Evolutionary conservation across 2,797 vertebrate species (phyloP), one percentile per base, ranked within the genome.

Genomic region (Orientallactaga sibirica): DNA sequence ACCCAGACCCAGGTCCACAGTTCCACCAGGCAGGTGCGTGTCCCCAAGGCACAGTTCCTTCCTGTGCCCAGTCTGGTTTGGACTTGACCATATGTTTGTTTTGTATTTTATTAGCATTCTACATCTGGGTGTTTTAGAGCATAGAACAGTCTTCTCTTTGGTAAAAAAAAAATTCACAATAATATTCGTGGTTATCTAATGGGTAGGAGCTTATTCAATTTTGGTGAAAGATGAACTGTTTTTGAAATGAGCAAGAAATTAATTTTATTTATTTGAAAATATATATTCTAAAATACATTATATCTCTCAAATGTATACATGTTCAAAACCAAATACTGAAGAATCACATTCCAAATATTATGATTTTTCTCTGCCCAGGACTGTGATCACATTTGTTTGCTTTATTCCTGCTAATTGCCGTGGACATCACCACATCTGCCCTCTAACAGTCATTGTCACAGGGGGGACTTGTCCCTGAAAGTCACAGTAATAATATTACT

Each of bases 1-100:
- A 98, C 94, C 98, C 98, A 68, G 99, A 99, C 77, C 79, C 96
- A 64, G 98, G 97, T 93, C 98, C 98, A 43, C 99, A 98, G 95
- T 96, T 98, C 78, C 99, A 99, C 95, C 98, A 98, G 91, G 97
- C 99, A 98, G 99, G 99, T 99, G 86, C 96, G 98, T 94, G 64
- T 52, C 74, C 6, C 33, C 16, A 3, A 18, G 27, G 11, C 7
- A 4, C 3, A 8, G 33, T 48, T 12, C 2, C 4, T 48, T 12
- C 2, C 4, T 7, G 7, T 10, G 3, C 37, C 20, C 18, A 0
- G 5, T 62, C 22, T 27, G 4, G 67, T 74, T 52, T 58, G 19
- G 16, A 18, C 29, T 33, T 61, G 7, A 10, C 83, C 10, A 10
- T 55, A 78, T 33, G 24, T 74, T 80, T 70, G 7, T 37, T 62